Evolutionary conservation across 2,113 vertebrate species (phyloP).

Genomic region (Chlamydotis undulata): DNA sequence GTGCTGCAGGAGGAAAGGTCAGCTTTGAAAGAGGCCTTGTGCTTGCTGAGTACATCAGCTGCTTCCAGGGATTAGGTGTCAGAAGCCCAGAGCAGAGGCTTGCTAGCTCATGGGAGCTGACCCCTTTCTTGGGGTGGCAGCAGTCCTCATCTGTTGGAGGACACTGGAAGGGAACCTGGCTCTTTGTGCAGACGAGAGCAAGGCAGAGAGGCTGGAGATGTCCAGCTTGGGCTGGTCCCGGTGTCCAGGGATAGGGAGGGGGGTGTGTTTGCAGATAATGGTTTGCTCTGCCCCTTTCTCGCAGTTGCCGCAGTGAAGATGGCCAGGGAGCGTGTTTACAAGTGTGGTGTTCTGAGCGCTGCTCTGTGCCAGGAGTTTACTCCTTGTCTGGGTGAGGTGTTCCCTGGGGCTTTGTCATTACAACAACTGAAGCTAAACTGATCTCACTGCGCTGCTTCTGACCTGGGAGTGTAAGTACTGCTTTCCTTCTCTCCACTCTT

Average conservation of each 20-base stretch:
- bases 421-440: not conserved
- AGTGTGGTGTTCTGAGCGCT: not conserved
- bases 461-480: not conserved
- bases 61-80: not conserved
- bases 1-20: not conserved
- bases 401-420: not conserved
- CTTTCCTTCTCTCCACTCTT: not conserved
- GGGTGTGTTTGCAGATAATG: not conserved
- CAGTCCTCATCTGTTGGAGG: not conserved
- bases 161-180: not conserved
- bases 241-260: conserved; percentile 47
- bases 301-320: not conserved
- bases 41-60: not conserved
- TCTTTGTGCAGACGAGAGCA: not conserved
- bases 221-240: not conserved
- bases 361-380: not conserved
- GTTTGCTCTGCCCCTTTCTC: not conserved
- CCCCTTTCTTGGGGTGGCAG: not conserved
- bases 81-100: not conserved
- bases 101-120: not conserved
- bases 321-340: conserved; percentile 9
- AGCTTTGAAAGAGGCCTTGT: not conserved
- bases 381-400: not conserved
- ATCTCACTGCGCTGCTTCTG: not conserved
- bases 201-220: not conserved